Base-by-base conservation (phyloP, 1,140 invertebrate genomes). In the Maniola jurtina region DNA sequence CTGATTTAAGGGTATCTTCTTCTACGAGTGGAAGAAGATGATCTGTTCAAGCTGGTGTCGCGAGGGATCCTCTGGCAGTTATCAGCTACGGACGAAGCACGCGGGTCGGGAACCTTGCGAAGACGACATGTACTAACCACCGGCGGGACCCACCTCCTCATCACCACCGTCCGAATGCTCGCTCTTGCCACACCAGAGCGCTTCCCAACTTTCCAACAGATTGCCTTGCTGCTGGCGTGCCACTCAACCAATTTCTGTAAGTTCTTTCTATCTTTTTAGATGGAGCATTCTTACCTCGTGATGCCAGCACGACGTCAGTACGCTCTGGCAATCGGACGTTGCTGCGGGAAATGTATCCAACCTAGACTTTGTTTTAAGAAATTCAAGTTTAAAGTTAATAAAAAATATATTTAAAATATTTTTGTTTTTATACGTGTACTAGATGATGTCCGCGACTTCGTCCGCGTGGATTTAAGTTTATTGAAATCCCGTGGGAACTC, bases 1-100 rank as follows among this genome's bases (percentile, higher is more conserved):
- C n/a, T n/a, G 69, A 14, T 75, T 76, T 5, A 52, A 89, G 86
- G 81, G 5, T 82, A 80, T 54, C 74, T 89, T 5, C 64, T 88
- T 6, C 72, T 88, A 64, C 59, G 71, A 1, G 8, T 86, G n/a
- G 80, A 82, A 52, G 76, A 84, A 4, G 81, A 86, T 4, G 60
- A 74, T 0, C 11, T 79, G 11, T 89, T 89, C 52, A 66, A 76
- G n/a, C 25, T 81, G 34, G 79, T 83, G 1, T 75, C 83, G 0
- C 64, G 68, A 8, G 81, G 73, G 0, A 4, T 89, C 3, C 38
- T 76, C 5, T 86, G 75, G 74, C 85, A 89, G 40, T 64, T 89
- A 8, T 79, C 80, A 9, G 77, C 76, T 5, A 73, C 79, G 0
- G 77, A 86, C 36, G 16, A 6, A 0, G 0, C 52, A 0, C 76